Percentiles rank a stretch among this genome's conserved stretches.
phyloP scores from a whole-genome alignment of 92 coral and sea anemone species.

The Ricordea florida region DNA sequence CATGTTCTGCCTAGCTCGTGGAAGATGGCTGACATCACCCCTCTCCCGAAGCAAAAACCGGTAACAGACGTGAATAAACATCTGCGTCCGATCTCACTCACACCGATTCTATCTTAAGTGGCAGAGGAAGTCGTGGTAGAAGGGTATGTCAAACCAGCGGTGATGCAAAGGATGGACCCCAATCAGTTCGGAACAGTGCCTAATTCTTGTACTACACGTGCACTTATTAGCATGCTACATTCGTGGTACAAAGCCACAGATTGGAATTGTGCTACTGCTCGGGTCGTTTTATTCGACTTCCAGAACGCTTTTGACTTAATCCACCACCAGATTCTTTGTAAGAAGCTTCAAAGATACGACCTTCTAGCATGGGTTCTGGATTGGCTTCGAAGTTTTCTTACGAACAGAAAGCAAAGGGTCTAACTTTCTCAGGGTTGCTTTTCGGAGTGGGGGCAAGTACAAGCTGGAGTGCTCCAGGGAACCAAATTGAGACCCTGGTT shows the following conservation, averaged over 20 bases:
- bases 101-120: slow-evolving; percentile 45
- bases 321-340: too few relatives aligned
- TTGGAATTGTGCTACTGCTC: slow-evolving; percentile 14
- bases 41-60: slow-evolving; percentile 56
- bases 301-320: too few relatives aligned
- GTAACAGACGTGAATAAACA: slow-evolving; percentile 42
- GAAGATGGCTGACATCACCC: slow-evolving; percentile 50
- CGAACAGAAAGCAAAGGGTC: slow-evolving; percentile 11
- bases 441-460: slow-evolving; percentile 29
- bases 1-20: slow-evolving; percentile 34
- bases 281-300: too few relatives aligned
- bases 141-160: slow-evolving; percentile 17
- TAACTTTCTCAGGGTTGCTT: slow-evolving; percentile 21
- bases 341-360: too few relatives aligned
- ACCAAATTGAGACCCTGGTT: slow-evolving; percentile 39
- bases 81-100: slow-evolving; percentile 54
- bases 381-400: slow-evolving; percentile 15
- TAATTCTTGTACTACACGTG: slow-evolving; percentile 5
- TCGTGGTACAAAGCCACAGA: slow-evolving; percentile 13
- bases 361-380: too few relatives aligned
- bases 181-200: slow-evolving; percentile 12
- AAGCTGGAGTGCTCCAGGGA: slow-evolving; percentile 38
- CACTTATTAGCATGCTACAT: slow-evolving; percentile 18
- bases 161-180: slow-evolving; percentile 5
- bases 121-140: slow-evolving; percentile 43